Base-by-base conservation (phyloP, 2,888 invertebrate genomes). In the Papilio protenor region DNA sequence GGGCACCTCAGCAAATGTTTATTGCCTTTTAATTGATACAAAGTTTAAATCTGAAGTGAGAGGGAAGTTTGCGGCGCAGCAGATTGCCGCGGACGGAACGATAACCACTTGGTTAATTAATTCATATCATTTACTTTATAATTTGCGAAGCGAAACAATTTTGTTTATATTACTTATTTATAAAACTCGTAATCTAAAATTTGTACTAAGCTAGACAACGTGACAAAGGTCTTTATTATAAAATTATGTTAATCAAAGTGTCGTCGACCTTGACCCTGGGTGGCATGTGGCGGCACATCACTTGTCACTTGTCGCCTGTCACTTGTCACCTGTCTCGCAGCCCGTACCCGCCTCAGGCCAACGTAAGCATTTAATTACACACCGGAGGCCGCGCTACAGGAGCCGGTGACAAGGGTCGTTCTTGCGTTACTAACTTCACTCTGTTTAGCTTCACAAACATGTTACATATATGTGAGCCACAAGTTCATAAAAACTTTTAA, bases 21-120 rank as follows among this genome's bases (percentile, higher is more conserved):
- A 64, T 64, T 64, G 64, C 40, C 64, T 64, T 40, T 40, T 40
- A 64, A 64, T 64, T 64, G 64, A 64, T 64, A 40, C 40, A 64
- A 66, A 66, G 66, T 66, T 40, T 66, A n/a, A 66, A n/a, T 16
- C 2, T 27, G 33, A 16, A 64, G 64, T 33, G 64, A 5, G 64
- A 33, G 18, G 55, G 18, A 8, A 55, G 55, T 23, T 10, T 59
- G 57, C 16, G 18, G 33, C 33, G 66, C 40, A 14, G 40, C 66
- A 33, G 40, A n/a, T 40, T 40, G 33, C 40, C n/a, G 66, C 3
- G 0, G 40, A n/a, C 66, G 18, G 66, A 66, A 11, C n/a, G 66
- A 18, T 40, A 14, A 33, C 66, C 66, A 66, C 64, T 64, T 40
- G 1, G 8, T 40, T 64, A n/a, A 40, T 57, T 21, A 57, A 57